Conservation (phyloP, 2,888 invertebrate species). For the Drosophila pegasa region DNA sequence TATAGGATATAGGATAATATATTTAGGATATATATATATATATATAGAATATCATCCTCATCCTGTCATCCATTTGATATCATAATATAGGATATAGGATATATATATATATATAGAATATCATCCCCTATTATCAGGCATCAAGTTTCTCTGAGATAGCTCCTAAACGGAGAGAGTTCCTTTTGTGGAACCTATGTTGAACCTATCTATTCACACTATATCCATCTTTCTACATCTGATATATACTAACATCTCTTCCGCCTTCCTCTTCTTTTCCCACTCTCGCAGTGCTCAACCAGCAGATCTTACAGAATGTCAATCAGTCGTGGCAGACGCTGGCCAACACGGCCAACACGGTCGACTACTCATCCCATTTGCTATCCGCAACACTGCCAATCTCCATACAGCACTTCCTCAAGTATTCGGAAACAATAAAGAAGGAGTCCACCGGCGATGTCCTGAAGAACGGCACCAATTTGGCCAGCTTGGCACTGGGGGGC, state of each 20-base stretch:
- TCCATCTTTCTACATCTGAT: too few relatives aligned
- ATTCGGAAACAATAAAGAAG: conserved; percentile 85
- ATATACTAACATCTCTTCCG: not conserved
- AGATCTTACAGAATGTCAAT: conserved; percentile 85
- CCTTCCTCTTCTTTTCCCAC: not conserved
- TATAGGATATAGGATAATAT: too few relatives aligned
- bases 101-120: too few relatives aligned
- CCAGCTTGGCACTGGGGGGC: conserved; percentile 84
- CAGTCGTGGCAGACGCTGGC: conserved; percentile 85
- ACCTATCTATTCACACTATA: too few relatives aligned
- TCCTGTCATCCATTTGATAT: too few relatives aligned
- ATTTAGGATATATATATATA: too few relatives aligned
- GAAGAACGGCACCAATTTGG: conserved; percentile 84
- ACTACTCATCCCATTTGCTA: conserved; percentile 85
- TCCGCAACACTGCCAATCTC: conserved; percentile 85
- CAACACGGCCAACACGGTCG: conserved; percentile 85
- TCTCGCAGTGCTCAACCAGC: conserved; percentile 84
- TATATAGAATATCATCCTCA: too few relatives aligned
- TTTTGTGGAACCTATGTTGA: too few relatives aligned
- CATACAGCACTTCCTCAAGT: conserved; percentile 85
- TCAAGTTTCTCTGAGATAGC: not conserved
- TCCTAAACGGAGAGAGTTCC: too few relatives aligned
- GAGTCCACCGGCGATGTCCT: conserved; percentile 85
- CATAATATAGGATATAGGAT: too few relatives aligned
- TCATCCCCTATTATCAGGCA: not conserved